Conservation (phyloP, 2,888 invertebrate species). For the Agriopis aurantiaria region DNA sequence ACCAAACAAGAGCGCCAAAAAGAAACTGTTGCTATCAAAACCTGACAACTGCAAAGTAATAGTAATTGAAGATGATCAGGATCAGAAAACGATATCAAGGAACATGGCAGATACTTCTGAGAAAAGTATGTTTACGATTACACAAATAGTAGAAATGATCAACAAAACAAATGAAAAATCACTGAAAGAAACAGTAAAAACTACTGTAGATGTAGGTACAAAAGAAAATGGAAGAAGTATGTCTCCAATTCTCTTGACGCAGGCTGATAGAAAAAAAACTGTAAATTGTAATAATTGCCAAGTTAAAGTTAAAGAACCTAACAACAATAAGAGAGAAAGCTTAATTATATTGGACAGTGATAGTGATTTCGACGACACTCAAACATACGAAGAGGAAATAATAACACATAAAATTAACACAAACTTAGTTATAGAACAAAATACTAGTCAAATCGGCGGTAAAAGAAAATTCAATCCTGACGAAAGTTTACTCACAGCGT, state of each 20-base stretch:
- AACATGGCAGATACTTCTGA: slow-evolving; percentile 55
- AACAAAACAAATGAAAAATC: slow-evolving; percentile 63
- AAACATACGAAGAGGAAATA: slow-evolving; percentile 56
- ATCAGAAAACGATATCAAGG: slow-evolving; percentile 41
- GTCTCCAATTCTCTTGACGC: slow-evolving; percentile 75
- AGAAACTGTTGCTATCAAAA: slow-evolving; percentile 54
- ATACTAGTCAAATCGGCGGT: slow-evolving; percentile 22
- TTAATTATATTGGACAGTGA: slow-evolving; percentile 76
- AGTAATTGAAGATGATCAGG: slow-evolving; percentile 36
- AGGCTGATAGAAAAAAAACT: slow-evolving; percentile 64
- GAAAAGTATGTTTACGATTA: slow-evolving; percentile 78
- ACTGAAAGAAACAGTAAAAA: slow-evolving; percentile 26
- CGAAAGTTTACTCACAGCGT: slow-evolving; percentile 57
- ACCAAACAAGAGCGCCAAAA: slow-evolving; percentile 53
- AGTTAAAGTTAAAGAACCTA: slow-evolving; percentile 15
- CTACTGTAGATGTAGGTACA: slow-evolving; percentile 1
- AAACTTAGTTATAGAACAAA: slow-evolving; percentile 16
- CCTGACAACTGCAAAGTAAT: slow-evolving; percentile 43
- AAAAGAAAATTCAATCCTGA: slow-evolving; percentile 62
- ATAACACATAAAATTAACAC: slow-evolving; percentile 38
- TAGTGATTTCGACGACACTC: slow-evolving; percentile 67
- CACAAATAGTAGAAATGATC: slow-evolving; percentile 79
- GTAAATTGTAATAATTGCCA: slow-evolving; percentile 38
- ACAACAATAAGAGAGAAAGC: slow-evolving; percentile 53
- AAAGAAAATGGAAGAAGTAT: slow-evolving; percentile 58